These are phyloP conservation scores for Ceyx cyanopectus DNA, from an alignment of 2,113 vertebrate species.

Conservation along the genomic window DNA sequence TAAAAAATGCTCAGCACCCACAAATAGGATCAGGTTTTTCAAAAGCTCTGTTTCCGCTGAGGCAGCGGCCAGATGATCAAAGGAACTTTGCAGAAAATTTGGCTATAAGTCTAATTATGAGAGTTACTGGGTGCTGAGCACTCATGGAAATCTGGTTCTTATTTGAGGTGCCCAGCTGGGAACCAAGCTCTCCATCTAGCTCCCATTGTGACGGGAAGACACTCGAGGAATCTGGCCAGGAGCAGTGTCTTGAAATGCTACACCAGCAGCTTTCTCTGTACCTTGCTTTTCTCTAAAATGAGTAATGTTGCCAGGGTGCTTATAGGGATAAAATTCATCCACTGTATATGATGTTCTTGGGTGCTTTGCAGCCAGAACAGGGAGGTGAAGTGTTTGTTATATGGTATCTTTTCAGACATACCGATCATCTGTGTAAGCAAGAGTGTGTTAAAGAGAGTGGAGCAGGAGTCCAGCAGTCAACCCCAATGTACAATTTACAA, in stretches of 20 bases:
- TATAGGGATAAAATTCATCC: slow-evolving; percentile 41
- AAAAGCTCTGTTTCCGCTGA: slow-evolving; percentile 11
- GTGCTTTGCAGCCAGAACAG: neutral
- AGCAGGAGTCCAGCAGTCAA: neutral
- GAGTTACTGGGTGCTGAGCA: slow-evolving; percentile 28
- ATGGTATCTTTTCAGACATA: slow-evolving; percentile 14
- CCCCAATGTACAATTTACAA: neutral
- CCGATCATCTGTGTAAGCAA: neutral
- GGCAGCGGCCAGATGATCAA: slow-evolving; percentile 3
- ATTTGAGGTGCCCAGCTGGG: neutral
- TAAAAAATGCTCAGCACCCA: slow-evolving; percentile 44
- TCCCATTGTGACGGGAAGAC: neutral
- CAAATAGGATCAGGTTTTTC: slow-evolving; percentile 31
- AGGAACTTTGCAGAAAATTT: slow-evolving; percentile 30
- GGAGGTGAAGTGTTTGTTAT: neutral
- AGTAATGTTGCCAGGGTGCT: neutral
- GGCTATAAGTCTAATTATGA: neutral
- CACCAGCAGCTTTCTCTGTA: neutral
- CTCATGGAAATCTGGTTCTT: slow-evolving; percentile 18
- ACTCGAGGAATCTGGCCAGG: neutral
- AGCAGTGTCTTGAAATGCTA: slow-evolving; percentile 7
- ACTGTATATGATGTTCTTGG: slow-evolving; percentile 4
- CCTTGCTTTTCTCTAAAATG: slow-evolving; percentile 19
- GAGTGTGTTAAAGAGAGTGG: neutral
- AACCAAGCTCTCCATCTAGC: neutral